Conservation (phyloP, 2,888 invertebrate genomes). For the Drosophila multiciliata region DNA sequence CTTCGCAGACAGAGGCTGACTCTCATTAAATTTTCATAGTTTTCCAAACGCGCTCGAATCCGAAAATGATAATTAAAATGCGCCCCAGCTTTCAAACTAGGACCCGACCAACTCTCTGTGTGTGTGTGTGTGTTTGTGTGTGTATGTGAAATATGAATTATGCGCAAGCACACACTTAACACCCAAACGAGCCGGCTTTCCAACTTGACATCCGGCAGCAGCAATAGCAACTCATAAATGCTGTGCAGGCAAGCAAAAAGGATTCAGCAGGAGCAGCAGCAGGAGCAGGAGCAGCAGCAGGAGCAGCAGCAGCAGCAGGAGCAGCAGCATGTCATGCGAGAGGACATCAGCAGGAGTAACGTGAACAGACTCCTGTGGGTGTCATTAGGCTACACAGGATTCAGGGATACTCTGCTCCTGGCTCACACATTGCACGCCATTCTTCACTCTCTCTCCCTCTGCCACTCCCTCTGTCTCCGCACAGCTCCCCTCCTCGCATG, state of each 20-base stretch:
- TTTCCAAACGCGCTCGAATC: constrained; percentile 64
- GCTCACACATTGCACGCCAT: constrained; percentile 19
- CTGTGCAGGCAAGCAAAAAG: constrained; percentile 56
- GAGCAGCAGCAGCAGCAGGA: constrained; percentile 12
- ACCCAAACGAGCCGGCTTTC: constrained; percentile 60
- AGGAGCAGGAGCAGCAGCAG: constrained; percentile 7
- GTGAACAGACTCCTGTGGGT: constrained; percentile 10
- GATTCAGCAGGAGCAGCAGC: constrained; percentile 41
- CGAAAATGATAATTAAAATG: constrained; percentile 77
- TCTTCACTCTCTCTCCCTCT: not conserved
- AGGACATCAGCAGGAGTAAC: not conserved
- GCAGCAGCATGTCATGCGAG: not conserved
- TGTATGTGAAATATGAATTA: constrained; percentile 63
- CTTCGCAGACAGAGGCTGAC: constrained; percentile 42
- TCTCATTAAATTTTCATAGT: constrained; percentile 77
- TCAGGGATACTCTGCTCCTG: constrained; percentile 26
- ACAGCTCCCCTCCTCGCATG: constrained; percentile 29
- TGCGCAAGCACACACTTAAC: constrained; percentile 77
- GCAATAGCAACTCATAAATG: constrained; percentile 67
- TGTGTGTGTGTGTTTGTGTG: constrained; percentile 23
- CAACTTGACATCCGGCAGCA: constrained; percentile 42
- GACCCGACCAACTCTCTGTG: constrained; percentile 6
- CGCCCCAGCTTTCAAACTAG: constrained; percentile 31
- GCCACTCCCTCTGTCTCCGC: not conserved
- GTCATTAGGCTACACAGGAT: constrained; percentile 18